Conservation (phyloP, 2,797 vertebrate species). For the Loris lydekkerianus region DNA sequence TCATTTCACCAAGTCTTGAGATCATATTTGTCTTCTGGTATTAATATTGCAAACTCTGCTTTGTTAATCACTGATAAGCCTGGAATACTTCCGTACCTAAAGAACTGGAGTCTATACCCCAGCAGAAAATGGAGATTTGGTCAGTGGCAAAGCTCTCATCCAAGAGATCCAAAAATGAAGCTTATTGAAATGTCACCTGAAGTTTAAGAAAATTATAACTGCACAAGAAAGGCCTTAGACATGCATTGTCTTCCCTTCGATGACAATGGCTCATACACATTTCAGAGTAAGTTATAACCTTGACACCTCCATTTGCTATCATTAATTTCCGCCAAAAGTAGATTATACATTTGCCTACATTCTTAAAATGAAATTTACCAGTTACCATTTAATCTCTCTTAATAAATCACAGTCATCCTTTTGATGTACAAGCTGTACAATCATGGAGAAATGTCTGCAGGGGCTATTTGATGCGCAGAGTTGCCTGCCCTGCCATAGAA, state of each 20-base stretch:
- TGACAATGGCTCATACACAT: background rate
- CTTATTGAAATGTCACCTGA: slow-evolving; percentile 40
- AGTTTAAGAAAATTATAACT: background rate
- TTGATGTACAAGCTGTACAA: slow-evolving; percentile 57
- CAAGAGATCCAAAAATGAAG: background rate
- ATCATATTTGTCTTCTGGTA: slow-evolving; percentile 1
- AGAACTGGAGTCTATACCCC: background rate
- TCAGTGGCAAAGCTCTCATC: background rate
- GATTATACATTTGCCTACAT: slow-evolving; percentile 10
- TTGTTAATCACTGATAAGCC: background rate
- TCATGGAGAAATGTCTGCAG: slow-evolving; percentile 37
- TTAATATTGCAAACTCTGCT: background rate
- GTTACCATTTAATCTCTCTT: slow-evolving; percentile 50
- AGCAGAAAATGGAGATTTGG: slow-evolving; percentile 22
- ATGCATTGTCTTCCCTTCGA: background rate
- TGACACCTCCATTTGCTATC: slow-evolving; percentile 45
- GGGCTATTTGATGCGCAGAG: slow-evolving; percentile 21
- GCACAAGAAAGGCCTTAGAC: background rate
- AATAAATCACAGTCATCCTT: slow-evolving; percentile 64
- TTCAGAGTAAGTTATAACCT: background rate
- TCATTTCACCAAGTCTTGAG: background rate
- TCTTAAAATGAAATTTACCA: slow-evolving; percentile 52
- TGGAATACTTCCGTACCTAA: background rate
- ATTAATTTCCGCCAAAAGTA: slow-evolving; percentile 54
- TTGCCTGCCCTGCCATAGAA: slow-evolving; percentile 29